phyloP scores from a whole-genome alignment of 2,797 vertebrate genomes.

The Spheniscus humboldti region DNA sequence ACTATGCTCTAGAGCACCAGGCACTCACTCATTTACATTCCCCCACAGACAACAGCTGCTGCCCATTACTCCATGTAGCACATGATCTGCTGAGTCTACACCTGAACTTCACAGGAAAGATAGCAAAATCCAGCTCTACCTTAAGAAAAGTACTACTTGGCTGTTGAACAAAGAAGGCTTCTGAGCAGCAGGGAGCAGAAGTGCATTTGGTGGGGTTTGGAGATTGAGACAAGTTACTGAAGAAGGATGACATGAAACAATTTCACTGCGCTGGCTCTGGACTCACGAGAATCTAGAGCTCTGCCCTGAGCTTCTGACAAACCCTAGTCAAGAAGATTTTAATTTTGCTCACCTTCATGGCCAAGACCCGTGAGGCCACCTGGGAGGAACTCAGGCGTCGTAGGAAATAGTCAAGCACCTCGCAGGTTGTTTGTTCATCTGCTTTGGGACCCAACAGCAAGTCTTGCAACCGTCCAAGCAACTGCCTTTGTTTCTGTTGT shows the following conservation, averaged over 20 bases:
- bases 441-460: conserved; percentile 92
- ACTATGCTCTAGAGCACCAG: not conserved
- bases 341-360: conserved; percentile 87
- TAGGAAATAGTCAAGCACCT: conserved; percentile 98
- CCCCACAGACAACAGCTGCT: not conserved
- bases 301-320: not conserved
- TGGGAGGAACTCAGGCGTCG: conserved; percentile 95
- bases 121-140: not conserved
- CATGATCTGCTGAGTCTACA: not conserved
- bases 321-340: not conserved
- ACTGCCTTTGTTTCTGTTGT: conserved; percentile 95
- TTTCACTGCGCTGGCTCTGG: not conserved
- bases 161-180: not conserved
- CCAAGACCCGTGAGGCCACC: conserved; percentile 92
- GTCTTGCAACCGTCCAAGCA: conserved; percentile 93
- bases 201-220: not conserved
- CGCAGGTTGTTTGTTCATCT: conserved; percentile 94
- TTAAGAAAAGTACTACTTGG: not conserved
- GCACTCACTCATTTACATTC: not conserved
- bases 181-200: not conserved
- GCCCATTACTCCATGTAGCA: not conserved
- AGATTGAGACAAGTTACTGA: not conserved
- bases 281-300: not conserved
- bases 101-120: not conserved
- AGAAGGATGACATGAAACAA: not conserved